phyloP scores from a whole-genome alignment of 2,113 vertebrate species.

The Pseudopodoces humilis region DNA sequence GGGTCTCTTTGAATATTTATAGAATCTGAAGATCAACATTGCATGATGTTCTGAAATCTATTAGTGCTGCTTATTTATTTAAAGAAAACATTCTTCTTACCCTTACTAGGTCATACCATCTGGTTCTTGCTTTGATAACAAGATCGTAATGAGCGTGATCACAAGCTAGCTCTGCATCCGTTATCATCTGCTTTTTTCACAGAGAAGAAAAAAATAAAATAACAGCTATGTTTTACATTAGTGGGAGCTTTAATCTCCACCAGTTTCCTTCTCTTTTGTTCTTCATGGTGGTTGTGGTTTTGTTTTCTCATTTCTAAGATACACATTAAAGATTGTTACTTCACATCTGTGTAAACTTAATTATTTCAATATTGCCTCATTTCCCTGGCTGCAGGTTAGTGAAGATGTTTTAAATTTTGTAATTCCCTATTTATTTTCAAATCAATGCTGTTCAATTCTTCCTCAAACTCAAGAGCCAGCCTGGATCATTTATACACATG shows the following conservation, averaged over 20 bases:
- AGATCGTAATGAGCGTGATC: conserved; percentile 83
- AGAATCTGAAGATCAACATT: conserved; percentile 54
- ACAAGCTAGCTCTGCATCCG: conserved; percentile 74
- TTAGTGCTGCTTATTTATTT: conserved; percentile 51
- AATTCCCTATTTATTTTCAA: conserved; percentile 68
- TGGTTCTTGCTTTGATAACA: conserved; percentile 75
- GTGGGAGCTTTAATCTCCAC: conserved; percentile 39
- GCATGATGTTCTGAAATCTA: conserved; percentile 51
- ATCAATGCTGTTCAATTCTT: conserved; percentile 44
- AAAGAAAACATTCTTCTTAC: conserved; percentile 64
- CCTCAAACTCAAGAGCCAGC: conserved; percentile 23
- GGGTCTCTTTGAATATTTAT: conserved; percentile 46
- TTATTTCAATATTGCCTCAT: conserved; percentile 61
- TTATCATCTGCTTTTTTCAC: conserved; percentile 65
- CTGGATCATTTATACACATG: conserved; percentile 17
- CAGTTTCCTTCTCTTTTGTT: background rate
- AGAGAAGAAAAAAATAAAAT: conserved; percentile 39
- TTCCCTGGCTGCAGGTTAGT: conserved; percentile 48
- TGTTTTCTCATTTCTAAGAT: conserved; percentile 29
- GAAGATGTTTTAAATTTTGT: conserved; percentile 27
- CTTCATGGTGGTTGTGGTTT: background rate
- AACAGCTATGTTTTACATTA: background rate
- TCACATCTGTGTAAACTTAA: conserved; percentile 51
- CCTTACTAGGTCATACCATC: conserved; percentile 82
- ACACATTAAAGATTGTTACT: conserved; percentile 13